Base-by-base conservation (phyloP, 1,140 invertebrate species). In the Zaprionus capensis region DNA sequence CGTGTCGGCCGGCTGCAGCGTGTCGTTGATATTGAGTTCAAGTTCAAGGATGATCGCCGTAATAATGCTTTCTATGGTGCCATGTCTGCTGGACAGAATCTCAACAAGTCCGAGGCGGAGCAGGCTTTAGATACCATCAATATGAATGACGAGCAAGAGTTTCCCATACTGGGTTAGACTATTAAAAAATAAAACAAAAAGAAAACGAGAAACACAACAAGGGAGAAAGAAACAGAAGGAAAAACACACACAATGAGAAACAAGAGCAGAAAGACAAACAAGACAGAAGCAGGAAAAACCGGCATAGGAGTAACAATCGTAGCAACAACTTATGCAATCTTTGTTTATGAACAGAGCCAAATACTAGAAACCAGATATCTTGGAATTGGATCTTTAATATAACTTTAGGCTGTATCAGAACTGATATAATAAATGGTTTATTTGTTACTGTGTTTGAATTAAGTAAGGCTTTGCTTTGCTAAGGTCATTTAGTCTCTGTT, bases 121-220 rank as follows among this genome's bases (percentile, higher is more conserved):
- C 44, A 24, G 17, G 61, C 22, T 7, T 95, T 95, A 78, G 94
- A 95, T 75, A 97, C 97, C 84, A 97, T 97, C 14, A 97, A 97
- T 93, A 97, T 98, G 61, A 97, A 98, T 92, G 97, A 99, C 94
- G 97, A 97, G 94, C 95, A 96, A 90, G 97, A 98, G 93, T 98
- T 99, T 94, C 98, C 98, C 71, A 97, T 96, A 82, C 94, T 98
- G 86, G 95, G 96, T 93, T 97, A 96, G 2, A 28, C 15, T 7
- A 5, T 1, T 9, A 6, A 5, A n/a, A 14, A 5, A n/a, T 6
- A 12, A 31, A n/a, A 11, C 9, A 26, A 24, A 31, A 17, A 5
- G 14, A 44, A 36, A 44, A 46, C 2, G 9, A 15, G 11, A 49
- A 24, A 22, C 28, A 22, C n/a, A n/a, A 24, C 15, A 36, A 57